Evolutionary conservation across 2,113 vertebrate genomes (phyloP).

Genomic region (Bos indicus): DNA sequence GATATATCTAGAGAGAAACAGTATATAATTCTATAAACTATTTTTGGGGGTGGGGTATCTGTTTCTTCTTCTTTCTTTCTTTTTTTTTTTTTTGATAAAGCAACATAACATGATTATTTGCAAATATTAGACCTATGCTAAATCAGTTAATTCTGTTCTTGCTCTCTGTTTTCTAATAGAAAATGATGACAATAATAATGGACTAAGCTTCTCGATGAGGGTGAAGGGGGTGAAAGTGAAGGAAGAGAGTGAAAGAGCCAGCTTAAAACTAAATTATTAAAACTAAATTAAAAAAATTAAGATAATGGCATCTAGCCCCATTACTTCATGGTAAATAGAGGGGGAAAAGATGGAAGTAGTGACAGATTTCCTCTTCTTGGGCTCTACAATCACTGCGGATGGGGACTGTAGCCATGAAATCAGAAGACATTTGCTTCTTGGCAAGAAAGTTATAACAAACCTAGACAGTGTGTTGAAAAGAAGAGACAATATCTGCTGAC

Average conservation of each 20-base stretch:
- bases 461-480: not conserved
- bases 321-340: not conserved
- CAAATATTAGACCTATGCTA: not conserved
- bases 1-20: not conserved
- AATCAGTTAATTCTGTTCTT: not conserved
- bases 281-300: not conserved
- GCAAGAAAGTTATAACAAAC: not conserved
- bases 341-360: not conserved
- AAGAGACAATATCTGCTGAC: not conserved
- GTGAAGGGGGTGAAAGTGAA: not conserved
- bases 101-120: not conserved
- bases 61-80: not conserved
- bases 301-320: not conserved
- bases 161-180: not conserved
- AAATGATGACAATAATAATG: not conserved
- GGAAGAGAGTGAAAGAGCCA: not conserved
- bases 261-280: not conserved
- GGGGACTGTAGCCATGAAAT: not conserved
- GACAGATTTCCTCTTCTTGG: not conserved
- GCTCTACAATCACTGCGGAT: not conserved
- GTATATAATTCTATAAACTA: not conserved
- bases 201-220: not conserved
- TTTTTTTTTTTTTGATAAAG: not conserved
- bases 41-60: not conserved
- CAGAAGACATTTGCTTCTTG: not conserved